Evolutionary conservation across 2,797 vertebrate genomes (phyloP), one percentile per base, ranked within the genome.

Genomic region (Lophura swinhoii): DNA sequence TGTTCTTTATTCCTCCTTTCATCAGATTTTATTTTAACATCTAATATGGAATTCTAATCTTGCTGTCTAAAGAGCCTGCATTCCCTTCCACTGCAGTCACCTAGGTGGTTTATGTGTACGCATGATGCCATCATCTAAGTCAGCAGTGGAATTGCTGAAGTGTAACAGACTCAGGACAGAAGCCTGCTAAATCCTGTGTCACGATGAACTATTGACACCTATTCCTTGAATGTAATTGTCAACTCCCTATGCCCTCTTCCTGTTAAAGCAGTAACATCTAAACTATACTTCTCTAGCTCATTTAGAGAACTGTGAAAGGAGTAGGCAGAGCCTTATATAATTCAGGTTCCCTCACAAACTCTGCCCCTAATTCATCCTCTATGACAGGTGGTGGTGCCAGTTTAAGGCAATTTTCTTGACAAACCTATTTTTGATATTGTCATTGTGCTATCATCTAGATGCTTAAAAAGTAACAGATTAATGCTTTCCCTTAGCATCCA

Each of bases 381-480:
- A 1, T 63, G 76, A 83, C 58, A 92, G 66, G 23, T 67, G 48
- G 21, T 70, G 66, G 60, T 92, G 75, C 59, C 85, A 89, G 69
- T 68, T 87, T 44, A 92, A 89, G 35, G 35, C 49, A 85, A 87
- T 23, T 80, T 15, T 79, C 82, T 49, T 87, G 79, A 85, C 87
- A 91, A 83, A 85, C 4, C 5, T 10, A 76, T 92, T 82, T 39
- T 76, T 43, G 9, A 17, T 82, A 84, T 80, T 91, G 60, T 41
- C 53, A 84, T 79, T 39, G 17, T 24, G 29, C 33, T 64, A 20
- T 63, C 46, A 87, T 85, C 66, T 60, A 87, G 48, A 44, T 8
- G 1, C 31, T 72, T 55, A 79, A 39, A 87, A 92, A 93, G 75
- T 37, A 89, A 37, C 24, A 91, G 66, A 37, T 77, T 83, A 91